Evolutionary conservation across 1,140 invertebrate genomes (phyloP).

Genomic region (Drosophila burlai): DNA sequence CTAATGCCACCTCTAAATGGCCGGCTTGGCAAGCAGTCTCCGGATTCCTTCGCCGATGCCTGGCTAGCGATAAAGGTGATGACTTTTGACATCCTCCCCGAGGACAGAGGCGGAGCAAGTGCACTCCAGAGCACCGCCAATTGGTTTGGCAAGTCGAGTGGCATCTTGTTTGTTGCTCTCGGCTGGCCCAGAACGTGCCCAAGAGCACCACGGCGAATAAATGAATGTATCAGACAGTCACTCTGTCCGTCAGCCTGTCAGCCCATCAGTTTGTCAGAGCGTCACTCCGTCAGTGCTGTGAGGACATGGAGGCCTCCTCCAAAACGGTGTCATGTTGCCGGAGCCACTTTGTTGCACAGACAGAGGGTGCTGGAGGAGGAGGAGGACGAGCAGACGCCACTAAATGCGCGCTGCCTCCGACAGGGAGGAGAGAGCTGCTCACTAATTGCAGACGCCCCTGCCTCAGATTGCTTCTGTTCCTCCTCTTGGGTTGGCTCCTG

Average conservation of each 20-base stretch:
- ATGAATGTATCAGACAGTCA: conserved; percentile 68
- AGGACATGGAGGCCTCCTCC: conserved; percentile 31
- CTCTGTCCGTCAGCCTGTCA: conserved; percentile 41
- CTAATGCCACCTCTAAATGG: conserved; percentile 65
- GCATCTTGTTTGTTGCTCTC: conserved; percentile 56
- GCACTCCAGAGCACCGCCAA: conserved; percentile 52
- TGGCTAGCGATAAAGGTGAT: conserved; percentile 72
- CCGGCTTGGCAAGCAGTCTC: conserved; percentile 44
- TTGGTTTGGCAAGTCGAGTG: conserved; percentile 69
- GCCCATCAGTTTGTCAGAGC: conserved; percentile 26
- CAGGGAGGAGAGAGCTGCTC: conserved; percentile 56
- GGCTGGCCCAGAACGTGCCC: conserved; percentile 59
- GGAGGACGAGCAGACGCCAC: conserved; percentile 38
- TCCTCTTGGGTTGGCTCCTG: not conserved
- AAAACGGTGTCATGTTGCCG: conserved; percentile 70
- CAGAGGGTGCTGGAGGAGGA: no score
- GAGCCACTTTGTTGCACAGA: conserved; percentile 65
- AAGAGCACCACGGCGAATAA: conserved; percentile 51
- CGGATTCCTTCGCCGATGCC: conserved; percentile 3
- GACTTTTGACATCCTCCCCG: conserved; percentile 75
- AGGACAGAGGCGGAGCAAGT: conserved; percentile 17
- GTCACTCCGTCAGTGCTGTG: conserved; percentile 22
- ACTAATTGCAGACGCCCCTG: conserved; percentile 76
- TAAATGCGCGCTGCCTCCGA: conserved; percentile 62
- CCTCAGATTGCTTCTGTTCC: conserved; percentile 10